Percentiles rank a stretch among this genome's conserved stretches.
Evolutionary conservation across 2,888 invertebrate genomes (phyloP).

Genomic region (Agrochola macilenta): DNA sequence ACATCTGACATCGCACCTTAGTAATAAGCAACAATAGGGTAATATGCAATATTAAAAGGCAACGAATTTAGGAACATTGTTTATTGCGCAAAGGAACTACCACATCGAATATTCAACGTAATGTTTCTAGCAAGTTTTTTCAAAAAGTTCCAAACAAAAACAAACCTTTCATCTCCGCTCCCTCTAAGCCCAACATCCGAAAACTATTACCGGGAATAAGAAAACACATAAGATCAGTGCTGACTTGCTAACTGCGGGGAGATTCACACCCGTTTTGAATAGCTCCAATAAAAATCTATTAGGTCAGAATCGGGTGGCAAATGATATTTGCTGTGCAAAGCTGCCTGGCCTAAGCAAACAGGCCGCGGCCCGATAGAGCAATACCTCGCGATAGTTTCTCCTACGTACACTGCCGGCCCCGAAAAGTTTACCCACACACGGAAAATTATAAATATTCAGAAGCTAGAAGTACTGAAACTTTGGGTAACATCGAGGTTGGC

Average conservation of each 20-base stretch:
- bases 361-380: conserved; percentile 72
- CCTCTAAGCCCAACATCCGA: conserved; percentile 12
- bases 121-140: background rate
- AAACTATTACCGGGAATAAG: conserved; percentile 52
- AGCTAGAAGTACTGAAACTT: conserved; percentile 37
- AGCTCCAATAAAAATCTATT: conserved; percentile 77
- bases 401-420: conserved; percentile 61
- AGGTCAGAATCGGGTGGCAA: conserved; percentile 74
- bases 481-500: conserved; percentile 39
- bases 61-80: background rate
- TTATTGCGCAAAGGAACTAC: background rate
- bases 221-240: conserved; percentile 51
- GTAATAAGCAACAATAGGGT: no score
- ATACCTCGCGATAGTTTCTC: conserved; percentile 73
- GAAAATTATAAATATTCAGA: conserved; percentile 65
- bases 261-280: conserved; percentile 66
- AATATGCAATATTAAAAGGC: no score
- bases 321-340: conserved; percentile 80
- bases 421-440: conserved; percentile 44
- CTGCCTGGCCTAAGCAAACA: conserved; percentile 78
- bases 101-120: background rate
- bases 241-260: conserved; percentile 48
- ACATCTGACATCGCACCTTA: no score
- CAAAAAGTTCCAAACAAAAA: conserved; percentile 8
- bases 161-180: conserved; percentile 8